Evolutionary conservation across 1,140 invertebrate genomes (phyloP), one percentile per base, ranked within the genome.

Genomic region (Sitodiplosis mosellana): DNA sequence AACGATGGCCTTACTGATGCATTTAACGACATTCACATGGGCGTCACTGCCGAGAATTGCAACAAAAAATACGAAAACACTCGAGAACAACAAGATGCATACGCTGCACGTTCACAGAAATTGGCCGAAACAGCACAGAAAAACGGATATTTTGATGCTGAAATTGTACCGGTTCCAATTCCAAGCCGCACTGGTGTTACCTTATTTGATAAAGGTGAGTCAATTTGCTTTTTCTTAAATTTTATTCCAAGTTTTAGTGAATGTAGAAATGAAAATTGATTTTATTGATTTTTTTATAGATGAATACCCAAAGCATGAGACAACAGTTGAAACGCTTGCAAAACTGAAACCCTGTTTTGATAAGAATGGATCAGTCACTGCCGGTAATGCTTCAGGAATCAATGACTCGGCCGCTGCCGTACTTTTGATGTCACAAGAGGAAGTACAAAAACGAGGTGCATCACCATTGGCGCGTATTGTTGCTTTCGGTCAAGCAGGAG

Each of bases 401-500:
- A 89, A 88, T 64, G 88, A 92, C 66, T 87, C 87, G 14, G 87
- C 88, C 36, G 87, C 87, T 22, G 82, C 77, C 22, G 65, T 91
- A 7, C 66, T 90, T 40, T 55, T 92, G 12, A 78, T 78, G 69
- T 77, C 72, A 27, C 61, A 63, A 44, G 61, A 71, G 50, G 66
- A 71, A 53, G 74, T 80, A 1, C 56, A 56, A 41, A 60, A 62
- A 33, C 60, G 61, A 41, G 55, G 62, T 1, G 43, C 69, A 0
- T 60, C 56, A 33, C 70, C 78, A 0, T 52, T 85, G 37, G 82
- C 74, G 17, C 72, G 63, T 59, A 77, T 87, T 54, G 70, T 83
- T 20, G 76, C 76, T 17, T 72, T 75, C 59, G 69, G 77, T 17
- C 71, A 77, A 58, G 68, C 59, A 45, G 83, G 82, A 22, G 65